phyloP scores from a whole-genome alignment of 1,140 invertebrate genomes.

The Drosophila lini region DNA sequence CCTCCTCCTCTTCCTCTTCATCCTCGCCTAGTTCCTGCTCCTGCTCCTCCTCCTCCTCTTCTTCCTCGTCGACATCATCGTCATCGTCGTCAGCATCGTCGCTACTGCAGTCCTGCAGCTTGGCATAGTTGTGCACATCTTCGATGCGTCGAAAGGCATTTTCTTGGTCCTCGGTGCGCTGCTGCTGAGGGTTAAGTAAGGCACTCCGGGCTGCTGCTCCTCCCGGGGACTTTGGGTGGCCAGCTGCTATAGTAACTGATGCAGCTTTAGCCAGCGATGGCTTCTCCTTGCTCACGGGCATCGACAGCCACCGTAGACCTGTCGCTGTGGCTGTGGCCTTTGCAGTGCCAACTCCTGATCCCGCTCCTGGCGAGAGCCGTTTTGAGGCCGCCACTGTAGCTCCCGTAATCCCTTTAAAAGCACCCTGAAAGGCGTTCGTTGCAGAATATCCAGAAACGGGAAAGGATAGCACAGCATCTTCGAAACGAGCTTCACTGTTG shows the following conservation, averaged over 20 bases:
- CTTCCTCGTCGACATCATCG: conserved; percentile 48
- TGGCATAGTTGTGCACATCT: conserved; percentile 83
- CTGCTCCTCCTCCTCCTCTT: conserved; percentile 19
- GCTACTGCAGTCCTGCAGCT: conserved; percentile 61
- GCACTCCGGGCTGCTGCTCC: conserved; percentile 54
- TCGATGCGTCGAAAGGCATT: conserved; percentile 83
- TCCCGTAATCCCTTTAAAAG: neutral
- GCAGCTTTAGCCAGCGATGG: neutral
- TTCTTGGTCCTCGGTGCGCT: conserved; percentile 81
- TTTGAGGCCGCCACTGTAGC: neutral
- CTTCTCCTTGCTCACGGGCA: conserved; percentile 12
- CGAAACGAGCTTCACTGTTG: neutral
- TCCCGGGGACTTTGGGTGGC: conserved; percentile 8
- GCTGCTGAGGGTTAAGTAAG: conserved; percentile 51
- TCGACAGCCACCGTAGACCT: conserved; percentile 21
- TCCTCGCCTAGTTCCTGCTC: conserved; percentile 42
- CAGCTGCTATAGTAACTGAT: neutral
- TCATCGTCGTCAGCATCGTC: conserved; percentile 62
- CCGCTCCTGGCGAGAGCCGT: neutral
- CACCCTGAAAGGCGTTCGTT: neutral
- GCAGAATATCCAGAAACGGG: neutral
- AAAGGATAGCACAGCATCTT: neutral
- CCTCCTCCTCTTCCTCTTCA: conserved; percentile 53
- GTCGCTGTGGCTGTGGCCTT: neutral
- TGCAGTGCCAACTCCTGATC: neutral